Evolutionary conservation across 2,113 vertebrate species (phyloP).

Genomic region (Bolborhynchus lineola): DNA sequence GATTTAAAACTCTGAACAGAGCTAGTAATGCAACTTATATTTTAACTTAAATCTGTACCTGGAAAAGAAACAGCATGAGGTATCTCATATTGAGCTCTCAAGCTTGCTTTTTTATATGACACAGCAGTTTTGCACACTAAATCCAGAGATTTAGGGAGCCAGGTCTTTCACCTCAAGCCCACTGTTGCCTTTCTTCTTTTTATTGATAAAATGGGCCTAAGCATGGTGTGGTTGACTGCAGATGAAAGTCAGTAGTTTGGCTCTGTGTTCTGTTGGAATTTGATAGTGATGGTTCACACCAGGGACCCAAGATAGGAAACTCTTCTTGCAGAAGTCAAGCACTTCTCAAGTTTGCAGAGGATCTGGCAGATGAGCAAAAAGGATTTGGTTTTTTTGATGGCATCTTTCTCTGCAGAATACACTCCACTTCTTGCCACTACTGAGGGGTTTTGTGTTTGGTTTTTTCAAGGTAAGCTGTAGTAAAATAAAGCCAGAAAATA

Average conservation of each 20-base stretch:
- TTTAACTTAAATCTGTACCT: conserved; percentile 7
- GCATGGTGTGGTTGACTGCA: not conserved
- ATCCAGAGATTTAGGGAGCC: not conserved
- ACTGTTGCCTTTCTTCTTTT: not conserved
- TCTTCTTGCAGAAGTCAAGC: not conserved
- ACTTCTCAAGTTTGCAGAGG: not conserved
- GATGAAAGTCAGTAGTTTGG: not conserved
- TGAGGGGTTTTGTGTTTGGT: not conserved
- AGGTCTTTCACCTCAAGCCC: not conserved
- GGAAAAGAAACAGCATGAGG: not conserved
- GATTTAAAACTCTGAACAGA: conserved; percentile 18
- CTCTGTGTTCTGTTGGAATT: not conserved
- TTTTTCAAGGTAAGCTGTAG: not conserved
- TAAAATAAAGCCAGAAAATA: not conserved
- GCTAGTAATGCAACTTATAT: not conserved
- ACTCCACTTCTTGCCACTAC: not conserved
- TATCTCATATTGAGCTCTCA: not conserved
- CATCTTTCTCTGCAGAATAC: not conserved
- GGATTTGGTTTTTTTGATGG: not conserved
- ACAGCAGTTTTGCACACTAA: conserved; percentile 17
- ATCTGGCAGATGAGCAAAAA: not conserved
- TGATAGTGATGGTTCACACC: not conserved
- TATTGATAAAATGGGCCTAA: not conserved
- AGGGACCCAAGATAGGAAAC: not conserved
- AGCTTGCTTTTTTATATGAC: not conserved